These are phyloP conservation scores for Marisa cornuarietis DNA, from an alignment of 1,140 invertebrate genomes.

Conservation along the genomic window DNA sequence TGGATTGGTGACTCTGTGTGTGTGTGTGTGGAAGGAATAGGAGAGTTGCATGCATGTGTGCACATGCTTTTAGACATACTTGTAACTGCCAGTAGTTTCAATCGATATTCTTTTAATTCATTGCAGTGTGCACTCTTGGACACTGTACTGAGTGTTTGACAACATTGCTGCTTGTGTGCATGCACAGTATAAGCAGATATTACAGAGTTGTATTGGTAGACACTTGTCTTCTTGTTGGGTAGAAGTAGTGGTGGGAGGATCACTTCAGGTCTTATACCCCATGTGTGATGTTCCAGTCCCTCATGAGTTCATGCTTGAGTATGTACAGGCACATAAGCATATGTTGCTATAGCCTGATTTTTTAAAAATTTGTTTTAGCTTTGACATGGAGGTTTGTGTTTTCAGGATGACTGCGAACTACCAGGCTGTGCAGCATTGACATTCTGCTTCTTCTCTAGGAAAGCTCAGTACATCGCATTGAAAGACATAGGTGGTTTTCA, in stretches of 20 bases:
- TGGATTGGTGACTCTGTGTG: not conserved
- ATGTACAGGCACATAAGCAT: not conserved
- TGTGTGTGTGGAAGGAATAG: not conserved
- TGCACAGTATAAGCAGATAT: too few relatives aligned
- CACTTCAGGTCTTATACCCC: not conserved
- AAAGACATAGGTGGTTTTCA: slow-evolving; percentile 34
- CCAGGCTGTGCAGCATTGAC: slow-evolving; percentile 41
- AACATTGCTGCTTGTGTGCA: too few relatives aligned
- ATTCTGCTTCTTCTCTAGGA: slow-evolving; percentile 34
- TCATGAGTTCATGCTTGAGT: not conserved
- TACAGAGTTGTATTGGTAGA: too few relatives aligned
- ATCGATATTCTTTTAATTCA: too few relatives aligned
- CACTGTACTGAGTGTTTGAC: too few relatives aligned
- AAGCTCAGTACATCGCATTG: slow-evolving; percentile 38
- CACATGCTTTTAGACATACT: too few relatives aligned
- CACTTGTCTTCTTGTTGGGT: too few relatives aligned
- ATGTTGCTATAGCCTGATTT: not conserved
- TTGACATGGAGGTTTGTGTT: not conserved
- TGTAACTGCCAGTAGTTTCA: too few relatives aligned
- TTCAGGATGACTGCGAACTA: slow-evolving; percentile 2
- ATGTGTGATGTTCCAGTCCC: not conserved
- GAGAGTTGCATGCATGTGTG: too few relatives aligned
- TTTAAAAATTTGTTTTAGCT: not conserved
- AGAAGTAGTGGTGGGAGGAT: too few relatives aligned
- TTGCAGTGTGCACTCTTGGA: too few relatives aligned